phyloP scores from a whole-genome alignment of 2,888 invertebrate genomes.

The Heliconius erato region DNA sequence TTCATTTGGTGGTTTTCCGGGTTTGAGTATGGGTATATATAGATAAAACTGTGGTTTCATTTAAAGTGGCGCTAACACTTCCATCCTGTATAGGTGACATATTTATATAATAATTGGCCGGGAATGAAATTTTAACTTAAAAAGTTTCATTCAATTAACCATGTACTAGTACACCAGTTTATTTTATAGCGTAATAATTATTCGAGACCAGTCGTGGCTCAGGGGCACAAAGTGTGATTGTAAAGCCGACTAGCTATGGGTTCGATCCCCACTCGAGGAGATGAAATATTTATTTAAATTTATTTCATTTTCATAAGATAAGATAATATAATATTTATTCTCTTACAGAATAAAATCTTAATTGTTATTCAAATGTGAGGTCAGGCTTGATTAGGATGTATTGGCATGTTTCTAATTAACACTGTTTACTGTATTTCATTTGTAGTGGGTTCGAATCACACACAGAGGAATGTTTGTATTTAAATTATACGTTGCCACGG shows the following conservation, averaged over 20 bases:
- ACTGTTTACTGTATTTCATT: neutral
- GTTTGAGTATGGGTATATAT: too few species aligned
- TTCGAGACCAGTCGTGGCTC: too few species aligned
- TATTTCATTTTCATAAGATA: neutral
- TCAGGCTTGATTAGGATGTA: neutral
- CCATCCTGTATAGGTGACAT: too few species aligned
- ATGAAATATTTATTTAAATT: too few species aligned
- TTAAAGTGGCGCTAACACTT: too few species aligned
- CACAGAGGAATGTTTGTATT: neutral
- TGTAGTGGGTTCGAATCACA: neutral
- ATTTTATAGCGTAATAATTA: neutral
- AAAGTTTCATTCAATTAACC: neutral
- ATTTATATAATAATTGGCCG: too few species aligned
- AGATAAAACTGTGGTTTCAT: too few species aligned
- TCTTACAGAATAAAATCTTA: neutral
- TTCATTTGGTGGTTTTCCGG: too few species aligned
- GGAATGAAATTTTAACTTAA: too few species aligned
- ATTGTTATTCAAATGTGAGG: neutral
- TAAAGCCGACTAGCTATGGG: too few species aligned
- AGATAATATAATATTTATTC: neutral
- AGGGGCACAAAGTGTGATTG: too few species aligned
- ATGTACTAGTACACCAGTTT: neutral
- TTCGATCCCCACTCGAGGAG: too few species aligned
- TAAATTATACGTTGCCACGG: neutral
- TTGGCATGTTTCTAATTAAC: constrained; percentile 6